phyloP scores from a whole-genome alignment of 2,113 vertebrate genomes.

The Rhinopomastus cyanomelas region DNA sequence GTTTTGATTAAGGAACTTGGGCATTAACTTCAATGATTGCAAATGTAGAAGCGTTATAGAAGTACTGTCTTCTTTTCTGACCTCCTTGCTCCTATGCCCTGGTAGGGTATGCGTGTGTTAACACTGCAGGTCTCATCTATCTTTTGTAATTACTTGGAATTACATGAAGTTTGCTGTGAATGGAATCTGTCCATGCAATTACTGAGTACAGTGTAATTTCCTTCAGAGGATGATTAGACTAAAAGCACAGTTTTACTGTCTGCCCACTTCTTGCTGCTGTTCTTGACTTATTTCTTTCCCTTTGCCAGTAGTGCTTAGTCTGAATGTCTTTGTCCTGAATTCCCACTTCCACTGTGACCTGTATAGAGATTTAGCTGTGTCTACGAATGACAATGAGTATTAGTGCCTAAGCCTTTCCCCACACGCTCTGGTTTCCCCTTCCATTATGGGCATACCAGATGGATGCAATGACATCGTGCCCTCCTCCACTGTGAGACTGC shows the following conservation, averaged over 20 bases:
- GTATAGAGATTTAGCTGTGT: fast-evolving
- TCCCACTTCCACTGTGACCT: fast-evolving
- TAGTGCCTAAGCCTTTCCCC: neutral
- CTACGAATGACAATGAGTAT: neutral
- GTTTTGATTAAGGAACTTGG: neutral
- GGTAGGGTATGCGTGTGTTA: neutral
- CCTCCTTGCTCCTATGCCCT: neutral
- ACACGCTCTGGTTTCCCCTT: neutral
- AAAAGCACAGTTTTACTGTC: neutral
- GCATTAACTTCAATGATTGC: neutral
- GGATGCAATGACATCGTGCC: neutral
- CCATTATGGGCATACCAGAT: fast-evolving
- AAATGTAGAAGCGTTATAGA: neutral
- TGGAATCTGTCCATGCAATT: neutral
- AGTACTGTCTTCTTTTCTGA: neutral
- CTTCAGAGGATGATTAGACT: neutral
- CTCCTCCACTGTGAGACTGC: neutral
- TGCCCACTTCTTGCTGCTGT: neutral
- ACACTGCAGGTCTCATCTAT: neutral
- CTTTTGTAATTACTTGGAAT: neutral
- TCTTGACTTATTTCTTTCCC: neutral
- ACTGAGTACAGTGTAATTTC: neutral
- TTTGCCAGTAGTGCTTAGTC: neutral
- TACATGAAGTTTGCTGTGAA: neutral
- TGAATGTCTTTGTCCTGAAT: neutral